Evolutionary conservation across 2,113 vertebrate species (phyloP), one percentile per base, ranked within the genome.

Genomic region (Acanthisitta chloris): DNA sequence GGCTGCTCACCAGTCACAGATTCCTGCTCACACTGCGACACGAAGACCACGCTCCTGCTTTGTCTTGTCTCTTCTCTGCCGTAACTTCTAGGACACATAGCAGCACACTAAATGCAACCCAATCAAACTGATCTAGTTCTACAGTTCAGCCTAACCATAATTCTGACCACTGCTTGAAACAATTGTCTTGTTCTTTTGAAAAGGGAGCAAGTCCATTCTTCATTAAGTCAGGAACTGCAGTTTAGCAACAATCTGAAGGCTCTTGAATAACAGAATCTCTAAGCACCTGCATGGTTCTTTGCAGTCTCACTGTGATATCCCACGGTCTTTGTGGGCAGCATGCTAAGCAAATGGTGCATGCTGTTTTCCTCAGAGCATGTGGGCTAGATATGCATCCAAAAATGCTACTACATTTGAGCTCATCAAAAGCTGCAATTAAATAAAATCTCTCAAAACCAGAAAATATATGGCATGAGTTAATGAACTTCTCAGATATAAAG

Each of bases 391-490:
- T 33, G 64, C 64, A 65, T 2, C 7, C 58, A 58, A 8, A 79
- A 43, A 57, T 81, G 49, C 29, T 79, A 81, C 19, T 46, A 43
- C 29, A 70, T 66, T 43, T 78, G 46, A 73, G 38, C 57, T 94
- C 55, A 76, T 52, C 43, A 55, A 71, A 81, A 67, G 28, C 52
- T 74, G 59, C 85, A 85, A 48, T 86, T 81, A 79, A 74, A 95
- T 81, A 46, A 29, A 94, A 71, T 49, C 15, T 61, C 52, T 78
- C 59, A 55, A 82, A 74, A 83, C 21, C 43, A 83, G 71, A 91
- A 96, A 86, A 95, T 67, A 73, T 18, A 78, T 49, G 82, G 59
- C 59, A 81, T 81, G 85, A 96, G 59, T 83, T 91, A 95, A 88
- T 83, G 52, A 82, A 88, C 93, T 94, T 92, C 69, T 91, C 91